Conservation (phyloP, 1,140 invertebrate genomes). For the Heterodera schachtii region DNA sequence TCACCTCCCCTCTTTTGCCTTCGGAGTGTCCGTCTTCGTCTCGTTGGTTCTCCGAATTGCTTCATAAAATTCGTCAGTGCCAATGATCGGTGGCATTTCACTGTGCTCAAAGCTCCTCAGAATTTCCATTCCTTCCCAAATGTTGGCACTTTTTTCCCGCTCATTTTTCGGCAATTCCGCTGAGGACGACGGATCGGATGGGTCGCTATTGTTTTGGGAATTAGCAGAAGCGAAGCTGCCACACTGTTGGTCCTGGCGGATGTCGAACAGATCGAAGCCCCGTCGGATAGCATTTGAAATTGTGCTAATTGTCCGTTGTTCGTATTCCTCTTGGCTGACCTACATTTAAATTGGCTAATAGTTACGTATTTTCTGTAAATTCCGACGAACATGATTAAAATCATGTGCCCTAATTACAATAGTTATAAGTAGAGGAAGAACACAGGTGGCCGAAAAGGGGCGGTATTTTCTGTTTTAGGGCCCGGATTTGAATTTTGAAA, state of each 20-base stretch:
- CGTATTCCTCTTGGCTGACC: conserved; percentile 5
- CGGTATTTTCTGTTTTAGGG: too few species aligned
- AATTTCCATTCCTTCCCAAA: neutral
- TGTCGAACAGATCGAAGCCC: conserved; percentile 2
- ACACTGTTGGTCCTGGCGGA: neutral
- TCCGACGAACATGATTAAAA: too few species aligned
- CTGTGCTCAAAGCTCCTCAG: neutral
- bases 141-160: neutral
- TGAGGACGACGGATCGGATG: neutral
- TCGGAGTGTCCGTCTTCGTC: neutral
- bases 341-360: neutral
- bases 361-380: too few species aligned
- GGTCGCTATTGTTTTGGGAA: neutral
- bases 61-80: neutral
- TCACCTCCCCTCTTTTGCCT: neutral
- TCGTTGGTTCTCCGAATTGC: neutral
- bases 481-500: too few species aligned
- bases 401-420: too few species aligned
- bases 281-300: neutral
- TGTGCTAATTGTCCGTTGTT: conserved; percentile 6
- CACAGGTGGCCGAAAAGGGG: too few species aligned
- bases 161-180: neutral
- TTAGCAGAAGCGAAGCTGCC: too few species aligned
- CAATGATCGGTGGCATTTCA: conserved; percentile 3
- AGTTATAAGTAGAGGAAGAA: too few species aligned